Evolutionary conservation across 2,113 vertebrate genomes (phyloP), one percentile per base, ranked within the genome.

Genomic region (Atherinomorus stipes): DNA sequence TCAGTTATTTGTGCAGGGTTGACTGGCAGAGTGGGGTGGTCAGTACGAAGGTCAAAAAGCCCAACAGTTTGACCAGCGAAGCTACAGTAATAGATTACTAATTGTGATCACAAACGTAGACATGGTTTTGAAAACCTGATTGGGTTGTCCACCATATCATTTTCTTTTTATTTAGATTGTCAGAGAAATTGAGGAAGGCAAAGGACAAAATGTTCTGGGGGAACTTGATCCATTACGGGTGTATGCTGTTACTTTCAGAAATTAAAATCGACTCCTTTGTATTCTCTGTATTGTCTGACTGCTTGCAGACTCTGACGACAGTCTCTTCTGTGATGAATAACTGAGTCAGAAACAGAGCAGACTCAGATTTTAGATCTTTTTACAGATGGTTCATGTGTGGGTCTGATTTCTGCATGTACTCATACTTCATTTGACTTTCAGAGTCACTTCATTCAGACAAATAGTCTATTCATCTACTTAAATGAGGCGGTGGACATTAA

Each of bases 241-340:
- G 69, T 69, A 79, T 82, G 61, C 57, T 65, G 57, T 81, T 72
- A 85, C 85, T 81, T 79, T 85, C 64, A 74, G 77, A 75, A 87
- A 89, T 85, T 85, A 73, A 78, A 87, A 85, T 76, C 22, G 52
- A 85, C 85, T 89, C 76, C 71, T 89, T 81, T 74, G 77, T 77
- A 69, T 81, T 83, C 77, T 64, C 54, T 53, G 68, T 64, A 57
- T 67, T 66, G 69, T 87, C 77, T 71, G 82, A 78, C 82, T 38
- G 63, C 77, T 40, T 21, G 1, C 34, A 52, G 65, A 64, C 64
- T 64, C 51, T 73, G 75, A 74, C 18, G 4, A 56, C 73, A 42
- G 10, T 49, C 31, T 76, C 21, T 75, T 10, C 3, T 45, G 52
- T 81, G 64, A 89, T 85, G 64, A 76, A 78, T 75, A 82, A 84